Evolutionary conservation across 2,113 vertebrate species (phyloP).

Genomic region (Chaetops frenatus): DNA sequence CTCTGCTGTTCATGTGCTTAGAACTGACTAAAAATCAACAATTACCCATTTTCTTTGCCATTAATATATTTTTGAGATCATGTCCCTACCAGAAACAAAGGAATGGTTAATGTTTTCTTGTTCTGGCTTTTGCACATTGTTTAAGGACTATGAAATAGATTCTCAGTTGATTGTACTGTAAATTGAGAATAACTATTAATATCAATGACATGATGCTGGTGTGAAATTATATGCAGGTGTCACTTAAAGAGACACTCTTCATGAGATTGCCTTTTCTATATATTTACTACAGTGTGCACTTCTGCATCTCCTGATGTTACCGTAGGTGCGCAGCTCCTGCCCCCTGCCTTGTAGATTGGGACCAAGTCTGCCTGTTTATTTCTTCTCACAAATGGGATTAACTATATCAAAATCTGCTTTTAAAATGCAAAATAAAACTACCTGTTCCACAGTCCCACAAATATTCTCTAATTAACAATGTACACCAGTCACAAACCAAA

Average conservation of each 20-base stretch:
- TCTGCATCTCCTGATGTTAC: neutral
- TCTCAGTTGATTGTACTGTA: neutral
- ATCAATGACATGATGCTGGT: neutral
- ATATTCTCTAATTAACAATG: neutral
- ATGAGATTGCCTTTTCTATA: neutral
- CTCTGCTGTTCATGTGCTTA: neutral
- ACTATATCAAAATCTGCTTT: neutral
- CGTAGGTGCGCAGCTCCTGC: neutral
- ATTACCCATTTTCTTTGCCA: neutral
- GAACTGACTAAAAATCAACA: neutral
- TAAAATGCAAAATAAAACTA: neutral
- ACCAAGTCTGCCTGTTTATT: neutral
- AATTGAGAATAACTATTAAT: neutral
- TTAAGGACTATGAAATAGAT: neutral
- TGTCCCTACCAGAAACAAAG: neutral
- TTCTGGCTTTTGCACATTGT: neutral
- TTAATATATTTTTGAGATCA: neutral
- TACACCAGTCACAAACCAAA: neutral
- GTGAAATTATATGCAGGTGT: neutral
- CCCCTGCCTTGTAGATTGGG: neutral
- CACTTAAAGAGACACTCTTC: neutral
- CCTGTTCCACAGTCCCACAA: neutral
- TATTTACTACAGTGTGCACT: neutral
- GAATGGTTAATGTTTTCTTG: neutral
- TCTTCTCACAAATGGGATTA: neutral